These are phyloP conservation scores for Phrynocephalus guinanensis DNA, from an alignment of 2,797 vertebrate genomes.

Conservation along the genomic window DNA sequence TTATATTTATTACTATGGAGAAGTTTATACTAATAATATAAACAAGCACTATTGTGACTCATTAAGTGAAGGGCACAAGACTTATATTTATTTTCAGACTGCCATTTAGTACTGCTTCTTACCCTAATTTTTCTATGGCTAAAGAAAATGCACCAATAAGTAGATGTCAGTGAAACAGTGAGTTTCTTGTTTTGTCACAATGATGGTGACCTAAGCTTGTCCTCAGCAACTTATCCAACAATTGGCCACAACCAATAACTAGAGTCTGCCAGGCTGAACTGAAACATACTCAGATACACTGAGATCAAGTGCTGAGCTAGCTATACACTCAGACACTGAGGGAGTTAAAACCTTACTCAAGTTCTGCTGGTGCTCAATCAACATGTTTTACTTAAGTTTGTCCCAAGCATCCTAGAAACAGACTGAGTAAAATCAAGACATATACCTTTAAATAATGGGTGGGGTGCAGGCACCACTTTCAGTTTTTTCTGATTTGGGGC, in stretches of 20 bases:
- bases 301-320: background rate
- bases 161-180: background rate
- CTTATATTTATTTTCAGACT: background rate
- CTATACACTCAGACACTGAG: background rate
- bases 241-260: background rate
- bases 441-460: constrained; percentile 86
- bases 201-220: constrained; percentile 6
- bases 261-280: background rate
- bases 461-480: constrained; percentile 62
- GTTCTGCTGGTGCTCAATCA: background rate
- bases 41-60: background rate
- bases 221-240: background rate
- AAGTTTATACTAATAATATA: background rate
- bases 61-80: background rate
- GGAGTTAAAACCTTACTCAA: background rate
- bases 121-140: constrained; percentile 10
- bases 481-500: constrained; percentile 64
- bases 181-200: constrained; percentile 1
- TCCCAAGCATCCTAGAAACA: constrained; percentile 12
- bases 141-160: constrained; percentile 2
- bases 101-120: background rate
- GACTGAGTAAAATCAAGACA: background rate
- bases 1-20: background rate
- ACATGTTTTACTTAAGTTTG: constrained; percentile 1
- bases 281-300: background rate